phyloP scores from a whole-genome alignment of 2,113 vertebrate species.

The Sinocyclocheilus maitianheensis region DNA sequence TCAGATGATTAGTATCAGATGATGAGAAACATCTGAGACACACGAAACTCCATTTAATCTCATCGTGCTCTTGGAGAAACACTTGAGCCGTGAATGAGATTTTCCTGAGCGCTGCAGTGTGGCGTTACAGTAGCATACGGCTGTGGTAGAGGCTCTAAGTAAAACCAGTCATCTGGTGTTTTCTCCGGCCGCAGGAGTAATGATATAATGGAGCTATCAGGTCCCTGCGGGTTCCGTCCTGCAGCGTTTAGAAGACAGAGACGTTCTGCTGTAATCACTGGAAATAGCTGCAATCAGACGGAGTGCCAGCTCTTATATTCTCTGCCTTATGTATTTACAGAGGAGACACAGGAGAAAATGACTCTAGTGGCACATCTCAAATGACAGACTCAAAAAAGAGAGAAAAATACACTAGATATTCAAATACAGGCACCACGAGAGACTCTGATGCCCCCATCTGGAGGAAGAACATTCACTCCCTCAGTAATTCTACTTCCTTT shows the following conservation, averaged over 20 bases:
- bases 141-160: conserved; percentile 34
- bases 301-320: background rate
- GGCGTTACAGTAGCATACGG: conserved; percentile 22
- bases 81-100: background rate
- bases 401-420: background rate
- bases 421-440: conserved; percentile 39
- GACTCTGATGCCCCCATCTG: conserved; percentile 33
- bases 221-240: conserved; percentile 45
- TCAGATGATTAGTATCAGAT: background rate
- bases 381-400: conserved; percentile 9
- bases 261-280: conserved; percentile 44
- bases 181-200: conserved; percentile 46
- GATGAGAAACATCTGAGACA: background rate
- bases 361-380: conserved; percentile 39
- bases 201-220: conserved; percentile 61
- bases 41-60: background rate
- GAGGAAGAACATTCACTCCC: background rate
- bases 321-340: conserved; percentile 43
- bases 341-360: conserved; percentile 45
- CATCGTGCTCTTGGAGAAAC: background rate
- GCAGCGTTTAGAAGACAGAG: conserved; percentile 37
- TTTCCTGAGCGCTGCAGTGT: background rate
- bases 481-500: no score
- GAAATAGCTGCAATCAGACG: conserved; percentile 44
- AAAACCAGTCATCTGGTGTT: conserved; percentile 46